Percentiles rank a stretch among this genome's conserved stretches.
Conservation (phyloP, 2,888 invertebrate genomes). For the Serrognathus titanus region DNA sequence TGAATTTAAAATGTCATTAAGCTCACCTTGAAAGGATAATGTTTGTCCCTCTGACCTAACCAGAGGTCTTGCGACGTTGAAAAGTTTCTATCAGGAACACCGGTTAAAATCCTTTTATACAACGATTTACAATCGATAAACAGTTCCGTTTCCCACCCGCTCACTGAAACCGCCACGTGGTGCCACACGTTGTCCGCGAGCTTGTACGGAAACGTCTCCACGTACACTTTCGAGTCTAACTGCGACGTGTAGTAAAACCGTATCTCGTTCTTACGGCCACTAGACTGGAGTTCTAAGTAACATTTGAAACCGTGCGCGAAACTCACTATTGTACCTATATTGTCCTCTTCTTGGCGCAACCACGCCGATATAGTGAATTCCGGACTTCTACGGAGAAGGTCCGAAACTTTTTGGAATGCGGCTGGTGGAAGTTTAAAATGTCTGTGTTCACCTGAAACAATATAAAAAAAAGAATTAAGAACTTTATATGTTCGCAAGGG, state of each 20-base stretch:
- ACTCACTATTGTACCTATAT: constrained; percentile 79
- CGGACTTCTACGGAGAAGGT: constrained; percentile 65
- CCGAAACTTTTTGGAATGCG: constrained; percentile 65
- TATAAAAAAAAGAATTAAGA: constrained; percentile 10
- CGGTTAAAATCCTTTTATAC: constrained; percentile 75
- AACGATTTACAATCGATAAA: constrained; percentile 84
- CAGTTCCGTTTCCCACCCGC: constrained; percentile 78
- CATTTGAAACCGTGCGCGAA: constrained; percentile 80
- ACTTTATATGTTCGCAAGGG: too few relatives aligned
- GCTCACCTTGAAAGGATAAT: constrained; percentile 83
- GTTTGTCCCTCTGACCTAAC: constrained; percentile 85
- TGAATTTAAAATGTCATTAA: background rate
- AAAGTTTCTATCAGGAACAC: constrained; percentile 72
- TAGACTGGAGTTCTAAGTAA: constrained; percentile 89
- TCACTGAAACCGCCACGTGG: constrained; percentile 78
- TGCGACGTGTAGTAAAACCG: constrained; percentile 77
- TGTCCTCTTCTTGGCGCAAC: constrained; percentile 74
- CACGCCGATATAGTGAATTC: constrained; percentile 80
- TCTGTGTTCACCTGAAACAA: constrained; percentile 64
- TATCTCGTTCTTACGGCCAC: constrained; percentile 82
- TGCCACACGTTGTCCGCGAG: constrained; percentile 89
- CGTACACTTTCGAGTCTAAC: constrained; percentile 62
- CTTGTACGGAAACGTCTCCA: constrained; percentile 84
- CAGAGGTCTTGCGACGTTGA: constrained; percentile 73
- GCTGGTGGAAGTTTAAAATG: constrained; percentile 68